Conservation (phyloP, 2,888 invertebrate genomes). For the Thyatira batis region DNA sequence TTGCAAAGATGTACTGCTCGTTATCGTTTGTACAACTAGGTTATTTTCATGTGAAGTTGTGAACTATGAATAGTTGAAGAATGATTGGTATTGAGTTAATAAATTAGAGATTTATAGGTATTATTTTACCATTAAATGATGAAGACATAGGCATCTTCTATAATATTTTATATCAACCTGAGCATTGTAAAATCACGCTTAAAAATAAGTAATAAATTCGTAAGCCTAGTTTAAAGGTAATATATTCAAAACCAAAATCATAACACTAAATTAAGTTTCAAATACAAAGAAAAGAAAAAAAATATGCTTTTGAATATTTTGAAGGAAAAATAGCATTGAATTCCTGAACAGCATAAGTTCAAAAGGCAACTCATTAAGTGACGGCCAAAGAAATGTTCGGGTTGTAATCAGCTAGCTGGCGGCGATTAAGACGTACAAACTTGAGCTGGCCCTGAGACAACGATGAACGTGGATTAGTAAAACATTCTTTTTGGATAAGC, state of each 20-base stretch:
- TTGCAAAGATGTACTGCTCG: background rate
- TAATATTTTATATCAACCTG: too few relatives aligned
- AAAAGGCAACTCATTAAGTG: conserved; percentile 68
- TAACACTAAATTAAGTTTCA: conserved; percentile 19
- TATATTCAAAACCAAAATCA: conserved; percentile 11
- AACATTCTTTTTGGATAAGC: conserved; percentile 26
- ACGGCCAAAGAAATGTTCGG: conserved; percentile 62
- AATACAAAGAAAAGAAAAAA: conserved; percentile 24
- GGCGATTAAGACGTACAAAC: conserved; percentile 72
- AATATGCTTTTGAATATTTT: conserved; percentile 42
- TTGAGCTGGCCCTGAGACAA: conserved; percentile 64
- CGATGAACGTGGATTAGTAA: conserved; percentile 23
- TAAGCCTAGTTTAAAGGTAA: conserved; percentile 1
- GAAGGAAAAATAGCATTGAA: conserved; percentile 35
- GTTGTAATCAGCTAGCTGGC: conserved; percentile 69
- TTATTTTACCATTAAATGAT: too few relatives aligned
- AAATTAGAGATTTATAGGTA: too few relatives aligned
- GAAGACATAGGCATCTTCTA: too few relatives aligned
- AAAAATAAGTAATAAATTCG: too few relatives aligned
- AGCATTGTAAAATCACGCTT: too few relatives aligned
- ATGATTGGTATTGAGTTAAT: too few relatives aligned
- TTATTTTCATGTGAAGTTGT: background rate
- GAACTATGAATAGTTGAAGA: too few relatives aligned
- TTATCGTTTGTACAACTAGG: background rate
- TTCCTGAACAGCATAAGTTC: conserved; percentile 47